Percentiles rank a stretch among this genome's conserved stretches.
Evolutionary conservation across 2,888 invertebrate genomes (phyloP).

Genomic region (Frankliniella fusca): DNA sequence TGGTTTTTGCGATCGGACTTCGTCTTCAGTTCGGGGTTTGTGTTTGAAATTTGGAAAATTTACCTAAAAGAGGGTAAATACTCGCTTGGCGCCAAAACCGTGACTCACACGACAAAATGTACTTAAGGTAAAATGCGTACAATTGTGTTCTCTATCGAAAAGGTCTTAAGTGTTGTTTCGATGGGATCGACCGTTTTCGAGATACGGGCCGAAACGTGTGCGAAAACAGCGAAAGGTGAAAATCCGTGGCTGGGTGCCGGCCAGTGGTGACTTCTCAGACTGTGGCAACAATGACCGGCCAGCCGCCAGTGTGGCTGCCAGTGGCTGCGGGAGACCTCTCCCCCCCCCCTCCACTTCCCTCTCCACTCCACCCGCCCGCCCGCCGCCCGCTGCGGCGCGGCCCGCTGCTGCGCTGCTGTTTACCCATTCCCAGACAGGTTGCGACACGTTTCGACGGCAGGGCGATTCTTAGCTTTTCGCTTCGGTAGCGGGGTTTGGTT

Average conservation of each 20-base stretch:
- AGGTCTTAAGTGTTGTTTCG: too few relatives aligned
- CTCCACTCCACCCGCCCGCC: not conserved
- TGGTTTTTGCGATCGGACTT: not conserved
- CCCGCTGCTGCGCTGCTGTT: not conserved
- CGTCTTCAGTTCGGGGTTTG: not conserved
- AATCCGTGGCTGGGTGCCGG: not conserved
- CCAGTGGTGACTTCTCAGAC: not conserved
- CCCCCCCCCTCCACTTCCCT: not conserved
- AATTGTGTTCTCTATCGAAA: too few relatives aligned
- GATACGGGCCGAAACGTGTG: too few relatives aligned
- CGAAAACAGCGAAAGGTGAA: not conserved
- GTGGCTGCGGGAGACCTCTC: too few relatives aligned
- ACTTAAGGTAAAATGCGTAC: too few relatives aligned
- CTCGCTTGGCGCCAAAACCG: too few relatives aligned
- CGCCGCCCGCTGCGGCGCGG: not conserved
- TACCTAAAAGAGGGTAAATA: not conserved
- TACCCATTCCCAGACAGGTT: not conserved
- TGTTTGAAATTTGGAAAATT: not conserved
- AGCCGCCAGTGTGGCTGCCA: not conserved
- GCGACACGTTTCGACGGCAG: not conserved
- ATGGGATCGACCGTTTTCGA: too few relatives aligned
- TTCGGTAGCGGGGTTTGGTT: not conserved
- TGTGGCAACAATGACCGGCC: not conserved
- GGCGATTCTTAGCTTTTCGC: not conserved
- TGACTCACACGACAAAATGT: too few relatives aligned